These are phyloP conservation scores for Aspiorhynchus laticeps DNA, from an alignment of 2,113 vertebrate species.

Conservation along the genomic window DNA sequence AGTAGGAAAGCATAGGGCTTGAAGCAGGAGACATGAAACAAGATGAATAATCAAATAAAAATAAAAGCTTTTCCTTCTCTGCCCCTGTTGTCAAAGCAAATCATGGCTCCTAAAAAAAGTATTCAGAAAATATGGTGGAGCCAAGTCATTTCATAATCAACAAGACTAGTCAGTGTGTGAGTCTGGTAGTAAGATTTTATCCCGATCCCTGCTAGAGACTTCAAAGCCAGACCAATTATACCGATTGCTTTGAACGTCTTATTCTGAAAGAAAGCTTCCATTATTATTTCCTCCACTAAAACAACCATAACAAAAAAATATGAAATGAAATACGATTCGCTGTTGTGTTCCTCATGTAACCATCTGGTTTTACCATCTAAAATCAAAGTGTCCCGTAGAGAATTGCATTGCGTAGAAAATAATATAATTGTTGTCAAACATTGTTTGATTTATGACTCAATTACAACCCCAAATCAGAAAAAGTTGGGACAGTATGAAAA, in stretches of 20 bases:
- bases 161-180: constrained; percentile 59
- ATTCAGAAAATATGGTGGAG: constrained; percentile 45
- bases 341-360: constrained; percentile 61
- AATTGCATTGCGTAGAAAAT: constrained; percentile 68
- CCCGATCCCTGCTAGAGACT: constrained; percentile 60
- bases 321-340: constrained; percentile 72
- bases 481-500: too few species aligned
- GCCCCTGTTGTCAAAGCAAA: constrained; percentile 66
- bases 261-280: constrained; percentile 67
- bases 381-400: constrained; percentile 70
- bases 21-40: constrained; percentile 61
- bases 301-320: constrained; percentile 68
- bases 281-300: constrained; percentile 66
- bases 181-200: constrained; percentile 55
- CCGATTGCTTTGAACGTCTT: constrained; percentile 68
- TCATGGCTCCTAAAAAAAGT: constrained; percentile 54
- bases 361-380: constrained; percentile 73
- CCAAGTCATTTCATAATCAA: constrained; percentile 63
- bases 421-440: constrained; percentile 77
- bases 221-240: constrained; percentile 70
- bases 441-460: constrained; percentile 70
- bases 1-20: constrained; percentile 47
- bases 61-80: constrained; percentile 62
- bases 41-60: constrained; percentile 68
- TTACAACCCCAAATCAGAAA: too few species aligned